Evolutionary conservation across 2,797 vertebrate genomes (phyloP), one percentile per base, ranked within the genome.

Genomic region (Sebastes kiyomatsui): DNA sequence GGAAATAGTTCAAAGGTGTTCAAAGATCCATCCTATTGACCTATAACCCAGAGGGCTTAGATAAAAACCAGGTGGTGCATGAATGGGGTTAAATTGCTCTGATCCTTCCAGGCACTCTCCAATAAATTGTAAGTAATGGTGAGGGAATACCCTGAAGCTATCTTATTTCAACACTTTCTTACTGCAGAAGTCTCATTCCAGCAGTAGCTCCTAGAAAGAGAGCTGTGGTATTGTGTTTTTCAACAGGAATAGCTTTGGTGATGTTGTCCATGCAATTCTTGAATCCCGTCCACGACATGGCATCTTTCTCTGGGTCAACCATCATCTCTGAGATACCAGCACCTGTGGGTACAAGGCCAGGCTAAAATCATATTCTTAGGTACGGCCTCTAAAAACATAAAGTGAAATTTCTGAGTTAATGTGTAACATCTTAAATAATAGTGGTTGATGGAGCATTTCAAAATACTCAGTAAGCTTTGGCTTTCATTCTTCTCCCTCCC

Each of bases 111-210:
- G 16, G 49, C n/a, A 71, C 7, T 27, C 33, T 54, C 3, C 9
- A 52, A 14, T 46, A 30, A 20, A 33, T 49, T 25, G 14, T 23
- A 33, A 14, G 5, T 42, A 33, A 67, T 6, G 1, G 3, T 1
- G 6, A 55, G 30, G 35, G 5, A 68, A 42, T 49, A 25, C 2
- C 5, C 1, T 7, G n/a, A 61, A 69, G 27, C 11, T 22, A n/a
- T 52, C 6, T 30, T 10, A 11, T 66, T 38, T 62, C 3, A 9
- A 22, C 28, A 20, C 20, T 20, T 35, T 64, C 90, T 92, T 95
- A 99, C 98, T 97, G 96, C 70, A 99, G 92, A 67, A 99, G 89
- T 78, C 98, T 96, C 98, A 99, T 99, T 78, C 98, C 98, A n/a
- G 98, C 98, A 1, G 98, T 99, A 62, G 98, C 98, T 30, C 98